Conservation (phyloP, 2,797 vertebrate species). For the Alca torda region DNA sequence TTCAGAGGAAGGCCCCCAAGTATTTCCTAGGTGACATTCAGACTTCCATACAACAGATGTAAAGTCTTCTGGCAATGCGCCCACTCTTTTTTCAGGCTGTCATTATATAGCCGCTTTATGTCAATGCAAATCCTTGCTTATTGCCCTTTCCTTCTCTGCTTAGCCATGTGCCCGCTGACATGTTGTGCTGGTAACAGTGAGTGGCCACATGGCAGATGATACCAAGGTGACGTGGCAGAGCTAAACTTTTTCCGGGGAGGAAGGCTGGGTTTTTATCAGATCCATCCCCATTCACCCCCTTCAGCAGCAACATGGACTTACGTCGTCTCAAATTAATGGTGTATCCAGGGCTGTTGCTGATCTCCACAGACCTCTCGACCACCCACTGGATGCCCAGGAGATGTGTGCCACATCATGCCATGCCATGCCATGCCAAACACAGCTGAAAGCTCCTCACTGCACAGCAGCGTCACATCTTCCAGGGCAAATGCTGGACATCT, state of each 20-base stretch:
- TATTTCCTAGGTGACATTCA: background rate
- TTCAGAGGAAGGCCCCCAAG: background rate
- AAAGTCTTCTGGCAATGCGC: background rate
- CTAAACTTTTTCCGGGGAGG: background rate
- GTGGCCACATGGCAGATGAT: background rate
- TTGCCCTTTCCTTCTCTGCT: background rate
- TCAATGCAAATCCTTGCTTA: background rate
- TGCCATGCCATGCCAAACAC: background rate
- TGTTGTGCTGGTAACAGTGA: background rate
- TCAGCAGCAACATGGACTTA: background rate
- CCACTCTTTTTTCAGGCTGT: background rate
- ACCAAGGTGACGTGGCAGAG: background rate
- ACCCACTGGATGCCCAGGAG: background rate
- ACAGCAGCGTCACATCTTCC: background rate
- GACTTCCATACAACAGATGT: background rate
- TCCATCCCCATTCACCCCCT: background rate
- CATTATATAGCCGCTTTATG: background rate
- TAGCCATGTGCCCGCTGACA: background rate
- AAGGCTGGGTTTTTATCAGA: background rate
- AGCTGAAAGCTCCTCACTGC: background rate
- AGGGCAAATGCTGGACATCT: background rate
- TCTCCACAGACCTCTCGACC: background rate
- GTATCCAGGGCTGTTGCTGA: background rate
- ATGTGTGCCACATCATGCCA: background rate
- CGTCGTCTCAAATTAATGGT: fast-evolving